Evolutionary conservation across 2,797 vertebrate genomes (phyloP), one percentile per base, ranked within the genome.

Genomic region (Helicolenus hilgendorfi): DNA sequence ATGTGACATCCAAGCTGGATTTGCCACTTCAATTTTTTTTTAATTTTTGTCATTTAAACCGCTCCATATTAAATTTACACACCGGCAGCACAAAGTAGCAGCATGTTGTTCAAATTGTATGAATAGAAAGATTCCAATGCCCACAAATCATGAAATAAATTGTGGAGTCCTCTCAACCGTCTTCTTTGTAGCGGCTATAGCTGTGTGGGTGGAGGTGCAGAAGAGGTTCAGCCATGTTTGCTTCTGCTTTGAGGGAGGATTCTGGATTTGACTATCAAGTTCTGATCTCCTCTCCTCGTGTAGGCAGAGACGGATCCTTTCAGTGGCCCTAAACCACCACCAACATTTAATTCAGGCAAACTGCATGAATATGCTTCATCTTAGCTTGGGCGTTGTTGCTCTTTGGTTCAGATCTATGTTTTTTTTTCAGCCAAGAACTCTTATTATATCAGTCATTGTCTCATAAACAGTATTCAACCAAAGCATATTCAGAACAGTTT

Each of bases 151-250:
- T 64, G 35, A 77, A 81, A 90, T 14, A 79, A 74, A 68, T 65
- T 65, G 78, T 59, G 65, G 56, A 68, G 18, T 83, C 71, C 45
- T 82, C 70, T 77, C 60, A 59, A 55, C 70, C 18, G 3, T 69
- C 56, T 5, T 41, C 58, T 92, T 75, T 87, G 77, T 81, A 72
- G 75, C 60, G 56, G 73, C 53, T 85, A 3, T n/a, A 18, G 41
- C 68, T 75, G 65, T 18, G 83, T 92, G 86, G 92, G 86, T 41
- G 83, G 85, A 90, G 83, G 84, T 77, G 79, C 22, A 7, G 72
- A 67, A 84, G 68, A 75, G 79, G 81, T 90, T 87, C 72, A 86
- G 20, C 29, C 45, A 81, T 85, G 70, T 85, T 82, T 87, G 31
- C 58, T 65, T 58, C 26, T 73, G 88, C 68, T 83, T 75, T 85